Conservation (phyloP, 2,113 vertebrate genomes). For the Odontesthes bonariensis region DNA sequence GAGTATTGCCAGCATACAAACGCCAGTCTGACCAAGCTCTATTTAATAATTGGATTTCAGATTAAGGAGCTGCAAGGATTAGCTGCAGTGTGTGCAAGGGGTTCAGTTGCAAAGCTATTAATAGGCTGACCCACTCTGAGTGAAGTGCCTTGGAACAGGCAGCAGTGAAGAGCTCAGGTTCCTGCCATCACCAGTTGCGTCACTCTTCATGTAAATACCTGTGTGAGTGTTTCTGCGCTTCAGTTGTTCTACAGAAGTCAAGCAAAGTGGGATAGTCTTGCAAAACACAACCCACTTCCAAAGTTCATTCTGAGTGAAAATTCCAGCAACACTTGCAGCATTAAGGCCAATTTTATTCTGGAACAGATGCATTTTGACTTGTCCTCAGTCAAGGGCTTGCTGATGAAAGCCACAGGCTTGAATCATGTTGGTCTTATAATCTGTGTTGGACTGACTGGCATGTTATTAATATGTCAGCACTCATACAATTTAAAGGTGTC, state of each 20-base stretch:
- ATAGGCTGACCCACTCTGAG: constrained; percentile 52
- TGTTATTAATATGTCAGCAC: too few relatives aligned
- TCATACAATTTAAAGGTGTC: too few relatives aligned
- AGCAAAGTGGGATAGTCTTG: not conserved
- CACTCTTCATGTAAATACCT: not conserved
- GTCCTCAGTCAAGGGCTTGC: too few relatives aligned
- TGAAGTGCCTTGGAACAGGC: constrained; percentile 22
- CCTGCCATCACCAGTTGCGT: not conserved
- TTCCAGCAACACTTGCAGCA: not conserved
- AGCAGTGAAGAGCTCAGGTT: constrained; percentile 28
- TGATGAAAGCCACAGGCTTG: too few relatives aligned
- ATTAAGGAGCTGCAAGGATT: constrained; percentile 70
- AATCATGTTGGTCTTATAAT: too few relatives aligned
- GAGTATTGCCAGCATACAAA: constrained; percentile 29
- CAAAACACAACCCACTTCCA: not conserved
- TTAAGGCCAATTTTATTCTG: not conserved
- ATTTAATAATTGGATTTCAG: constrained; percentile 79
- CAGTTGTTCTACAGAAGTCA: not conserved
- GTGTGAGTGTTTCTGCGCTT: not conserved
- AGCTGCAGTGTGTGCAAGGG: constrained; percentile 64
- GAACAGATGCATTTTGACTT: too few relatives aligned
- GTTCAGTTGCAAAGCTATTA: constrained; percentile 61
- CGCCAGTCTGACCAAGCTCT: constrained; percentile 31
- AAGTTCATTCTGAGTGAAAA: constrained; percentile 1
- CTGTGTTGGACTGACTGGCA: too few relatives aligned